Base-by-base conservation (phyloP, 2,113 vertebrate genomes). In the Colossoma macropomum region DNA sequence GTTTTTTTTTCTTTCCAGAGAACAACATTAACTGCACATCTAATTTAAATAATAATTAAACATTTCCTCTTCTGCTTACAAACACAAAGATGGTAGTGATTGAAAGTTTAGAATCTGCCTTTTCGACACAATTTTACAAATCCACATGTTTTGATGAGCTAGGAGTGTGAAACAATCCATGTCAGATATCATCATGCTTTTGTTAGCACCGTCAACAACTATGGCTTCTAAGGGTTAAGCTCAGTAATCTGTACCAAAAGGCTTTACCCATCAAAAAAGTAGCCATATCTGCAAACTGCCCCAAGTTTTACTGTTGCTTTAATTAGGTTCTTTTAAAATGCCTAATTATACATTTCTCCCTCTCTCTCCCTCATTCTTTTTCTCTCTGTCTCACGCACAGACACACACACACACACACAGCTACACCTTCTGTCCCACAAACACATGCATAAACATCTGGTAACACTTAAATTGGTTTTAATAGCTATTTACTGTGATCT, bases 401-500 rank as follows among this genome's bases (percentile, higher is more conserved):
- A 72, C 45, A 65, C 69, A 82, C 76, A 59, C 75, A 38, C 66
- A 78, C 62, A 79, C 68, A 72, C 79, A 82, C 62, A 84, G 32
- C 81, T 82, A 84, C 82, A 79, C 88, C 85, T 87, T 88, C 81
- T 79, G 83, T 82, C 60, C 77, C 90, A 91, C 90, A 89, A 90
- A 92, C 92, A 93, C 88, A 91, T 87, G 88, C 91, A 91, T 92
- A 91, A 92, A 90, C 94, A 95, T 94, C 88, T 94, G 93, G 92
- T 87, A 93, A 86, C 84, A 88, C 89, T 95, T 93, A 93, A 86
- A 92, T 85, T 77, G 79, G 76, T 87, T 91, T 92, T 94, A 94
- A 94, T 92, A 88, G 91, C 90, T 92, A 92, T 94, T 95, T 94
- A 93, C 92, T 87, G 88, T 94, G 92, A 94, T 93, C 92, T 91